These are phyloP conservation scores for Ceratosolen solmsi DNA, from an alignment of 1,140 invertebrate species.

Conservation along the genomic window DNA sequence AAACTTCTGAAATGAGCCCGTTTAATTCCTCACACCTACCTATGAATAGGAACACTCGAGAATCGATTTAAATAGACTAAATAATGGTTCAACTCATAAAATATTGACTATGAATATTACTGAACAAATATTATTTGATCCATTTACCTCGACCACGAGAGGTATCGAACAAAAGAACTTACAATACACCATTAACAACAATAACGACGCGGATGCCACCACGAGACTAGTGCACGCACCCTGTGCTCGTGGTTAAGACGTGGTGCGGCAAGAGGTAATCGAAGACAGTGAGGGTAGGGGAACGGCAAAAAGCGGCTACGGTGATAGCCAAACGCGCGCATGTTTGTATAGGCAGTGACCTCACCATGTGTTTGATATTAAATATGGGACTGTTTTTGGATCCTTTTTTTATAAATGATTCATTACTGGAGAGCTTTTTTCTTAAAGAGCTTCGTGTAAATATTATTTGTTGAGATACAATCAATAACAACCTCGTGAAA, in stretches of 20 bases:
- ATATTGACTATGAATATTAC: not conserved
- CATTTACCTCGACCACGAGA: not conserved
- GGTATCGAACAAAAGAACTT: not conserved
- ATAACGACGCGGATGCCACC: conserved; percentile 34
- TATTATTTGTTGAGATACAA: too few species aligned
- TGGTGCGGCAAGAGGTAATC: not conserved
- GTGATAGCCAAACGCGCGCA: not conserved
- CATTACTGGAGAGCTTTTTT: too few species aligned
- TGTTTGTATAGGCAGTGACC: not conserved
- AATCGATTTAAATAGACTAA: too few species aligned
- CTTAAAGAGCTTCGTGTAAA: too few species aligned
- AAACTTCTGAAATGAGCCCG: not conserved
- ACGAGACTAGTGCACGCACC: conserved; percentile 24
- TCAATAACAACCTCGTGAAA: too few species aligned
- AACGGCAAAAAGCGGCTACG: too few species aligned
- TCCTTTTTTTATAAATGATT: not conserved
- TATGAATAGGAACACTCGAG: too few species aligned
- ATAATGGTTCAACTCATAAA: not conserved
- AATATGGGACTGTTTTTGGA: not conserved
- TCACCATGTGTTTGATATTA: not conserved
- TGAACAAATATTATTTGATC: not conserved
- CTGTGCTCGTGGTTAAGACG: not conserved
- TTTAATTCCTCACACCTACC: not conserved
- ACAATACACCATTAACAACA: not conserved
- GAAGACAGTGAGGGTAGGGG: not conserved